Evolutionary conservation across 2,797 vertebrate genomes (phyloP).

Genomic region (Cheirogaleus major): DNA sequence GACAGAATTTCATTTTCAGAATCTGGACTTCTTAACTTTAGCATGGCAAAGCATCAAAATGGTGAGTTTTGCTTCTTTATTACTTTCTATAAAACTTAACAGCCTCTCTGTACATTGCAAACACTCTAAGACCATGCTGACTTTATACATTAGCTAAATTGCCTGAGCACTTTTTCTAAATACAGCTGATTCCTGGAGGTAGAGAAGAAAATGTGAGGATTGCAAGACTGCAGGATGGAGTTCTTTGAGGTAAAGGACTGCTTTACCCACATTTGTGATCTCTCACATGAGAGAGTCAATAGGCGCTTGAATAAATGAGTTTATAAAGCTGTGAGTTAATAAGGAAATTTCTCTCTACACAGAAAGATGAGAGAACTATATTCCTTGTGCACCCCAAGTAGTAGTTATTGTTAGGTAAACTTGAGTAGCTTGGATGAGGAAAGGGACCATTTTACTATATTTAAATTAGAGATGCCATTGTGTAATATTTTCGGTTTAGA

Average conservation of each 20-base stretch:
- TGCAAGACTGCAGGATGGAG: neutral
- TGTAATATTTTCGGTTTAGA: slow-evolving; percentile 51
- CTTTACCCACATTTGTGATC: neutral
- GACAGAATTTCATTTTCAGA: slow-evolving; percentile 61
- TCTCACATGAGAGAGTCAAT: neutral
- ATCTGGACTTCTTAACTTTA: slow-evolving; percentile 4
- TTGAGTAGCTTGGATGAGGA: neutral
- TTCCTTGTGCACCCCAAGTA: neutral
- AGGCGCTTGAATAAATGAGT: neutral
- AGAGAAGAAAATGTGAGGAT: neutral
- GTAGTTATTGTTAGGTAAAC: neutral
- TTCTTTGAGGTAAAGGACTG: neutral
- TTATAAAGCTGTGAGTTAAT: neutral
- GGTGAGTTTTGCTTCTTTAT: neutral
- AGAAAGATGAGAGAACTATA: neutral
- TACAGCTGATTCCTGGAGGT: neutral
- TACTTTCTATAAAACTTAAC: neutral
- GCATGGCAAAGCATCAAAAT: neutral
- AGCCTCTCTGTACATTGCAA: neutral
- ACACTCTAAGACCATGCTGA: neutral
- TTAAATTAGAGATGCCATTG: slow-evolving; percentile 29
- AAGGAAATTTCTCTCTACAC: neutral
- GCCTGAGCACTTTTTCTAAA: neutral
- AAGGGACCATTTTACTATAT: slow-evolving; percentile 18
- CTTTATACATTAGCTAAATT: neutral